phyloP scores from a whole-genome alignment of 1,140 invertebrate genomes.

The Luehdorfia chinensis region DNA sequence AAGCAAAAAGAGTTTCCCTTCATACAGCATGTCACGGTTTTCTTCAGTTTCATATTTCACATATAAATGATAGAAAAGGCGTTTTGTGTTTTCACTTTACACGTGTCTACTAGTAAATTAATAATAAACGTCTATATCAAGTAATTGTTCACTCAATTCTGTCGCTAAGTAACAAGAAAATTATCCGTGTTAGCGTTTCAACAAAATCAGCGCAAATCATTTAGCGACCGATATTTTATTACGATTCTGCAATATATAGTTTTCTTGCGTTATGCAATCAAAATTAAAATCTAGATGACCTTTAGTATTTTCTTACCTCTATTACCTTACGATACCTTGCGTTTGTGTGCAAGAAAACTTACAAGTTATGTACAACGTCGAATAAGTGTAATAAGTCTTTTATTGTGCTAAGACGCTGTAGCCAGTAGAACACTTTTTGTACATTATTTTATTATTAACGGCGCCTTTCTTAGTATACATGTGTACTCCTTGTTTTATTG shows the following conservation, averaged over 20 bases:
- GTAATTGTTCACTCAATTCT: constrained; percentile 39
- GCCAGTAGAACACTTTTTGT: no score
- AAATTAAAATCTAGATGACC: constrained; percentile 30
- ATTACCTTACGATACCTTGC: no score
- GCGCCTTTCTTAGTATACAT: no score
- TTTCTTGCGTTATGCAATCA: constrained; percentile 47
- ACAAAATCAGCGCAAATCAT: constrained; percentile 55
- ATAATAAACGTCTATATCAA: constrained; percentile 46
- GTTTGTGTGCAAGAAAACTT: no score
- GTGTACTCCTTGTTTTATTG: constrained; percentile 12
- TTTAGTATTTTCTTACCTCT: not conserved
- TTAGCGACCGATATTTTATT: constrained; percentile 58
- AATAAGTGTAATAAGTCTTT: no score
- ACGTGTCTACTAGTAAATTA: constrained; percentile 34
- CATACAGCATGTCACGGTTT: constrained; percentile 61
- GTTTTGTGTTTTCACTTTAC: constrained; percentile 15
- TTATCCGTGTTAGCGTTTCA: constrained; percentile 36
- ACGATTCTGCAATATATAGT: constrained; percentile 38
- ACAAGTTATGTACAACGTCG: no score
- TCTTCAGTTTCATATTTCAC: constrained; percentile 67
- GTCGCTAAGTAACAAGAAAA: constrained; percentile 48
- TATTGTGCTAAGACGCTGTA: no score
- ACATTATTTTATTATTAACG: no score
- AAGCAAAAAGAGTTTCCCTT: constrained; percentile 52
- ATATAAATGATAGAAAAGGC: constrained; percentile 8